Evolutionary conservation across 64 coral and sea anemone species (phyloP), one percentile per base, ranked within the genome.

Genomic region (Pocillopora damicornis): DNA sequence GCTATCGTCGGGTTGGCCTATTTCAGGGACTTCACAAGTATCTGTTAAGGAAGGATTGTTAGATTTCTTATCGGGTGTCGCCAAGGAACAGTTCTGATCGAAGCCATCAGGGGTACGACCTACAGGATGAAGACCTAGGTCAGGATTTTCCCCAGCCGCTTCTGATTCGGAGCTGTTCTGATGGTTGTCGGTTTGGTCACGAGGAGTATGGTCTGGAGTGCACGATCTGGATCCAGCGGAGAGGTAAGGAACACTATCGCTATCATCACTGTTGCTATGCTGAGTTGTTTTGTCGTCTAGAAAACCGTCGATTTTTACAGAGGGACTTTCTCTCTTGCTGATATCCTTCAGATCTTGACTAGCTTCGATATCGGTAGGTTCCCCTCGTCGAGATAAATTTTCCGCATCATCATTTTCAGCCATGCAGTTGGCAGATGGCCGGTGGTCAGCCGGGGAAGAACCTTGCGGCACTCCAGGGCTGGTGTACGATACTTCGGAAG

Each of bases 191-290:
- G 5, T 68, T 67, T 11, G 10, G 20, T 68, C 63, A 11, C 4
- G 61, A n/a, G 80, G 1, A 18, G 42, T 20, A n/a, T 35, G 25
- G 68, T 68, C 80, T 64, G 62, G 35, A 16, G 62, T 83, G 63
- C 61, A 60, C 42, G 77, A 35, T 62, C 59, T 81, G 30, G 79
- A 63, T 35, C 30, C 18, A 18, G 63, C 61, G 18, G 80, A 42
- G 13, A 67, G 61, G n/a, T 83, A 37, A 68, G 80, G 80, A 18
- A 38, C 37, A 67, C 80, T 67, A 22, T 83, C 80, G 25, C 20
- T 71, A 10, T 68, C 80, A 68, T 16, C 61, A 20, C 61, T 67
- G 23, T 5, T 42, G 18, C 16, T 67, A 83, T 38, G 22, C 25
- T 71, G 67, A 71, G 67, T 25, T 26, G 22, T 20, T 25, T 23